Evolutionary conservation across 92 coral and sea anemone species (phyloP), one percentile per base, ranked within the genome.

Genomic region (Pocillopora meandrina): DNA sequence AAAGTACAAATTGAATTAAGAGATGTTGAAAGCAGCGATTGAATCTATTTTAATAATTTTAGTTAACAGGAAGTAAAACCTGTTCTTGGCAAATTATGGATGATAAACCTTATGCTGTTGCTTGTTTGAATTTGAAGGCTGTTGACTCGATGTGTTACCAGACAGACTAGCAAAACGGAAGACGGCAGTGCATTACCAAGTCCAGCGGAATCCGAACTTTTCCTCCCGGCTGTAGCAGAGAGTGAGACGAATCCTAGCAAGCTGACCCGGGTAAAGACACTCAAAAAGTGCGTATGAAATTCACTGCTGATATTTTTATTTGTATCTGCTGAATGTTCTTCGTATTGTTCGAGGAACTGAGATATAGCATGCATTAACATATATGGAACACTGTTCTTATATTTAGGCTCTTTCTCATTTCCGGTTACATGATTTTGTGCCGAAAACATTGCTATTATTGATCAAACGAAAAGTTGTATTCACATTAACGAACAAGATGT

Each of bases 211-310:
- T 83, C 86, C 2, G 86, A 83, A 13, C 72, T 42, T 55, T 73
- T 73, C 20, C 14, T 83, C 7, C 80, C 86, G 2, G 1, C 80
- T 19, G 23, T 56, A 34, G 36, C 67, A 74, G 85, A 61, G 20
- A 60, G 69, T 9, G 74, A 33, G 3, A 10, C n/a, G 4, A 42
- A 42, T 74, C 73, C 86, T 11, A 84, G 82, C 86, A 88, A 84
- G 42, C 86, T 92, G 14, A 87, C 61, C 62, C 89, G 98, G 4
- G 95, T 93, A 18, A 89, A 78, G 80, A 85, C 93, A 6, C 63
- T 94, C 13, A 92, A 81, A 76, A 90, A 90, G 98, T 94, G 86
- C 84, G 98, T 85, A 64, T 77, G 68, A 75, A 65, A 67, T 59
- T 72, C 42, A 35, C 55, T 21, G 20, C 17, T 63, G 62, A 61